A percentile compares a stretch with the other conserved stretches of the same genome.
Conservation (phyloP, 2,888 invertebrate species). For the Atherix ibis region DNA sequence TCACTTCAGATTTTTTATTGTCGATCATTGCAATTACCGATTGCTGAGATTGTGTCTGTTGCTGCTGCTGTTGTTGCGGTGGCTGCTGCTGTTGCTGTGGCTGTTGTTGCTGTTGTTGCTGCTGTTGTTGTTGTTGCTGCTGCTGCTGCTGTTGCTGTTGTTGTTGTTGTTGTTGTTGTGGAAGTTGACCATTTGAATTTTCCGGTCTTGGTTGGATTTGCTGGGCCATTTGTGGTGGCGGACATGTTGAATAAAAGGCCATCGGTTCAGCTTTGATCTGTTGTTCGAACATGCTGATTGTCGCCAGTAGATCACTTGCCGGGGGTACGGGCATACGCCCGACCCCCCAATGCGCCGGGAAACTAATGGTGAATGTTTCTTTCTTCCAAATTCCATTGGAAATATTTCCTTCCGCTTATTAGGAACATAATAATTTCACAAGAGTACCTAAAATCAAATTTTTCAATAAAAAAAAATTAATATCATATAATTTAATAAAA, state of each 20-base stretch:
- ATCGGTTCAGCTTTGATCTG: conserved; percentile 55
- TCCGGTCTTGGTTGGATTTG: conserved; percentile 9
- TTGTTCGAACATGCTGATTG: conserved; percentile 52
- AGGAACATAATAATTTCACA: conserved; percentile 5
- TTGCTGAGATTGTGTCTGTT: conserved; percentile 36
- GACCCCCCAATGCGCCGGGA: conserved; percentile 45
- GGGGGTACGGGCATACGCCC: conserved; percentile 46
- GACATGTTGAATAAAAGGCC: conserved; percentile 39
- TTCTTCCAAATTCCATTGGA: conserved; percentile 10
- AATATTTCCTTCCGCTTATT: conserved; percentile 3
- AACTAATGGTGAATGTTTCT: conserved; percentile 36
- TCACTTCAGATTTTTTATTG: conserved; percentile 32
- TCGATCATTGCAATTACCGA: conserved; percentile 20
- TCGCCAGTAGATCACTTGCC: conserved; percentile 45
- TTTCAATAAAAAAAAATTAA: too few relatives aligned
- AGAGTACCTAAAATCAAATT: conserved; percentile 4
- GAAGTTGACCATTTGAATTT: conserved; percentile 19
- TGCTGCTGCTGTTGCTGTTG: conserved; percentile 33
- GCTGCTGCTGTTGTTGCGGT: conserved; percentile 34
- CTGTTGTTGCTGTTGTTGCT: conserved; percentile 19
- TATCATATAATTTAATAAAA: too few relatives aligned
- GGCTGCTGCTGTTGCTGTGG: conserved; percentile 32
- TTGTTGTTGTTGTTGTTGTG: conserved; percentile 32
- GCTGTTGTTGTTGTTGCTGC: conserved; percentile 18
- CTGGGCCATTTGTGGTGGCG: conserved; percentile 21